These are phyloP conservation scores for Drosophila serrata DNA, from an alignment of 1,140 invertebrate genomes.

Conservation along the genomic window DNA sequence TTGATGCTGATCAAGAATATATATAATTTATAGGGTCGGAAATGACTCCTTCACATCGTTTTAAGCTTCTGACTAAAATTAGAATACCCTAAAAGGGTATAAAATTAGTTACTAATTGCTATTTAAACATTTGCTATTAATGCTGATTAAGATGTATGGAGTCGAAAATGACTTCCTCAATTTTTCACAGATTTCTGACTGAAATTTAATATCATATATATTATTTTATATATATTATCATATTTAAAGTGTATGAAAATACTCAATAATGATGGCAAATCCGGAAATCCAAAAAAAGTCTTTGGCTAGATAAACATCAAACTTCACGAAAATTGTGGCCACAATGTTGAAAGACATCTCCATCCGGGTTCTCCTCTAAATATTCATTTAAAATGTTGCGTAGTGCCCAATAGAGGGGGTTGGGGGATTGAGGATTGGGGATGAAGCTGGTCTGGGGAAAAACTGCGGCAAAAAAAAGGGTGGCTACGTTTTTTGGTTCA, in stretches of 20 bases:
- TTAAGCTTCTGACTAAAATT: too few relatives aligned
- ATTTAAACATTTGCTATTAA: too few relatives aligned
- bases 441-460: neutral
- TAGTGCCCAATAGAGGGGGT: constrained; percentile 14
- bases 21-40: too few relatives aligned
- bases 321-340: constrained; percentile 11
- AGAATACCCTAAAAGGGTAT: neutral
- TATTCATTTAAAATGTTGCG: constrained; percentile 69
- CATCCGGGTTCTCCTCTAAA: constrained; percentile 35
- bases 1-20: too few relatives aligned
- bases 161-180: too few relatives aligned
- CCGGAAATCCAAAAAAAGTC: constrained; percentile 1
- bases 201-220: too few relatives aligned
- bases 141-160: too few relatives aligned
- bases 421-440: neutral
- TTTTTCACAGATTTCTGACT: too few relatives aligned
- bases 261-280: neutral
- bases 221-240: too few relatives aligned
- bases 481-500: constrained; percentile 29
- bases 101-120: too few relatives aligned
- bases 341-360: constrained; percentile 33
- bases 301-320: constrained; percentile 19
- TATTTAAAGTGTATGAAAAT: too few relatives aligned
- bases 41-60: too few relatives aligned
- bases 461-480: constrained; percentile 3